Conservation (phyloP, 1,140 invertebrate species). For the Dinothrombium tinctorium region DNA sequence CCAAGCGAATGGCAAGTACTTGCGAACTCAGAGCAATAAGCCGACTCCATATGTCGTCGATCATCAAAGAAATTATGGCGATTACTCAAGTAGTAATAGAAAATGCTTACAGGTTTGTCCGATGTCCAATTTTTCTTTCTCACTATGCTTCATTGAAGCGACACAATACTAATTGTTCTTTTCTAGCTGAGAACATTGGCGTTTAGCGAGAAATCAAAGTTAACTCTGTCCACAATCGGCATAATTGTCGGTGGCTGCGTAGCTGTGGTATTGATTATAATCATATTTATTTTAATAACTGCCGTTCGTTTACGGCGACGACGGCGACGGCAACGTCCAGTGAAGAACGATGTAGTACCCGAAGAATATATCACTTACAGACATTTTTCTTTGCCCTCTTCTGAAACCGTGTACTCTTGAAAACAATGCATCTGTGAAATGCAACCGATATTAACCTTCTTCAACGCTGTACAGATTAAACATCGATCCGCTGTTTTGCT, state of each 20-base stretch:
- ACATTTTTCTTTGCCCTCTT: slow-evolving; percentile 22
- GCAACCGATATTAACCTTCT: too few species aligned
- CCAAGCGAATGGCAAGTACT: slow-evolving; percentile 45
- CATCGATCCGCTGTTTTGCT: too few species aligned
- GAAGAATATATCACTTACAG: slow-evolving; percentile 47
- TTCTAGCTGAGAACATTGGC: slow-evolving; percentile 9
- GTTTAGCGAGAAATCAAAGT: slow-evolving; percentile 13
- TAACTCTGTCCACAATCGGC: slow-evolving; percentile 28
- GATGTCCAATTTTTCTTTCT: background rate
- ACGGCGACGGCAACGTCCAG: slow-evolving; percentile 34
- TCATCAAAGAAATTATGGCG: slow-evolving; percentile 8
- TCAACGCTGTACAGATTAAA: too few species aligned
- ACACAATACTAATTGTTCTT: background rate
- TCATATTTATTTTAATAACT: slow-evolving; percentile 51
- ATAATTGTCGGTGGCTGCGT: slow-evolving; percentile 59
- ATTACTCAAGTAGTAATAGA: slow-evolving; percentile 12
- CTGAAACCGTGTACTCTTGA: slow-evolving; percentile 17
- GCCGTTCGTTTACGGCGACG: slow-evolving; percentile 65
- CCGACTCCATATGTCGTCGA: slow-evolving; percentile 13
- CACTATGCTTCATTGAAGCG: background rate
- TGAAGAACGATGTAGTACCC: slow-evolving; percentile 23
- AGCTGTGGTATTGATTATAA: slow-evolving; percentile 56
- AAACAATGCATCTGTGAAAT: too few species aligned
- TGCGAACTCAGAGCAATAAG: slow-evolving; percentile 11
- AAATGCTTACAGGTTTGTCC: slow-evolving; percentile 16